phyloP scores from a whole-genome alignment of 1,140 invertebrate genomes.

The Habropoda laboriosa region DNA sequence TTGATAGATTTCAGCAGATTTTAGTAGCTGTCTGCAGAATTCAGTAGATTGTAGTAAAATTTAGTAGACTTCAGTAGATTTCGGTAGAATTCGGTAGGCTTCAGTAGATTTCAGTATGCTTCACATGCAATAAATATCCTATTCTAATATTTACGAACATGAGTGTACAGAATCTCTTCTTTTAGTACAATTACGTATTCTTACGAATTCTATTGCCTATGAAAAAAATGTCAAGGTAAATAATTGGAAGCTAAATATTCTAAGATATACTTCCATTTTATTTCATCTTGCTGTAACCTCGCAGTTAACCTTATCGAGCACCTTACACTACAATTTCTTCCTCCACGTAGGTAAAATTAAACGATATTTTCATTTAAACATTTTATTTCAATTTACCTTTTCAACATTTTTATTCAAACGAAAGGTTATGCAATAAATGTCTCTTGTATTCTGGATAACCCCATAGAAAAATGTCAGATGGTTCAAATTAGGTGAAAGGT shows the following conservation, averaged over 20 bases:
- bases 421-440: neutral
- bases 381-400: neutral
- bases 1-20: too few relatives aligned
- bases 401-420: neutral
- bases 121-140: too few relatives aligned
- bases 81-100: too few relatives aligned
- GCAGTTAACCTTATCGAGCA: neutral
- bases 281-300: neutral
- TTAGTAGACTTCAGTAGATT: too few relatives aligned
- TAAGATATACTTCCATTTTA: neutral
- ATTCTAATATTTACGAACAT: too few relatives aligned
- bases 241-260: neutral
- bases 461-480: neutral
- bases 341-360: neutral
- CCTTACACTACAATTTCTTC: neutral
- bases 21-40: too few relatives aligned
- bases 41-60: too few relatives aligned
- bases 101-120: too few relatives aligned
- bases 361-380: neutral
- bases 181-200: too few relatives aligned
- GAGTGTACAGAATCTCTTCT: too few relatives aligned
- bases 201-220: too few relatives aligned
- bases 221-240: neutral
- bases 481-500: constrained; percentile 1
- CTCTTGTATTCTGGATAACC: too few relatives aligned